phyloP scores from a whole-genome alignment of 2,797 vertebrate species.

The Helicolenus hilgendorfi region DNA sequence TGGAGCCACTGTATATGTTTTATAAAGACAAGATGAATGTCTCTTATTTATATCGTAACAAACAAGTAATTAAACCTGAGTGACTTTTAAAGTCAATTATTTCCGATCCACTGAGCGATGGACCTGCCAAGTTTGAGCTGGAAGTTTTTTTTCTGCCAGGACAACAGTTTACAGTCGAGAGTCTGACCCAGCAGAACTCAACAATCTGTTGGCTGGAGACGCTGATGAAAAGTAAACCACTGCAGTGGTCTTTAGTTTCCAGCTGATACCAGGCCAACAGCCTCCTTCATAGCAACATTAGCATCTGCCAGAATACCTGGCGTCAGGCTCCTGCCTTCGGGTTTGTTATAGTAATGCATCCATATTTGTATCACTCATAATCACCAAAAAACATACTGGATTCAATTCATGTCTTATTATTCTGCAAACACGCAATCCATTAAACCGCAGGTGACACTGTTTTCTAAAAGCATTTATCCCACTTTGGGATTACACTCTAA shows the following conservation, averaged over 20 bases:
- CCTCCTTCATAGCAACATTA: slow-evolving; percentile 58
- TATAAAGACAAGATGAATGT: slow-evolving; percentile 38
- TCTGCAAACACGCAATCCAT: slow-evolving; percentile 4
- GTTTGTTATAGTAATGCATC: not conserved
- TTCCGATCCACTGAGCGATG: slow-evolving; percentile 41
- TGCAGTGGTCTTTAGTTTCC: slow-evolving; percentile 75
- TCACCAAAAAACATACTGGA: not conserved
- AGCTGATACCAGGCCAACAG: slow-evolving; percentile 68
- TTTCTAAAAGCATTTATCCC: slow-evolving; percentile 6
- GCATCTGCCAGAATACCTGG: slow-evolving; percentile 49
- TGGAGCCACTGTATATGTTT: slow-evolving; percentile 19
- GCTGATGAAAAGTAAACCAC: slow-evolving; percentile 78
- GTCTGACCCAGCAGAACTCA: slow-evolving; percentile 78
- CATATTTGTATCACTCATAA: slow-evolving; percentile 5
- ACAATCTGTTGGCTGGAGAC: slow-evolving; percentile 60
- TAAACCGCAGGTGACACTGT: not conserved
- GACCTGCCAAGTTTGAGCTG: slow-evolving; percentile 50
- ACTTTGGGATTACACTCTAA: slow-evolving; percentile 12
- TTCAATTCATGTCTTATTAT: slow-evolving; percentile 1
- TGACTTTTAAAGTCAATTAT: slow-evolving; percentile 64
- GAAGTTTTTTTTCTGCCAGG: slow-evolving; percentile 30
- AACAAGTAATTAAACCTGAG: slow-evolving; percentile 56
- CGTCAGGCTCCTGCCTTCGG: slow-evolving; percentile 9
- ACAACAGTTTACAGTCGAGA: slow-evolving; percentile 54
- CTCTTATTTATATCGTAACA: slow-evolving; percentile 68